Base-by-base conservation (phyloP, 1,140 invertebrate species). In the Tachypleus tridentatus region DNA sequence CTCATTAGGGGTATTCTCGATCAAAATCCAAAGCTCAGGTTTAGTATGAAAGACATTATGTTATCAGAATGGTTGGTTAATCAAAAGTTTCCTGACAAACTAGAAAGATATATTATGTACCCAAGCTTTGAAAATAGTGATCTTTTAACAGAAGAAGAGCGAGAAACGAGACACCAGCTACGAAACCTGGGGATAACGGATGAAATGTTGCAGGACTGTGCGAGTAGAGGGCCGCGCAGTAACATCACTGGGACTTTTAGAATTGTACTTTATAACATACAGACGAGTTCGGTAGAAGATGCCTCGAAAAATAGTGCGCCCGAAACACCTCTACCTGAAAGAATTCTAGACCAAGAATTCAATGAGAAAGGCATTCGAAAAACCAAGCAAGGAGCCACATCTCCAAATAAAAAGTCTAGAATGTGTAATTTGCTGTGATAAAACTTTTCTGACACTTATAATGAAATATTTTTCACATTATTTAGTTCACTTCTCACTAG, bases 231-330 rank as follows among this genome's bases (percentile, higher is more conserved):
- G 9, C 78, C 78, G 0, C 72, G 79, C 52, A 82, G 77, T 68
- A 78, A 77, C 64, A 74, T 84, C 48, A 80, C 81, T 6, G 84
- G 83, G 3, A 80, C 81, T 9, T 86, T 85, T 71, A 73, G 84
- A 10, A 69, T 71, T 10, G 47, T 68, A 4, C 48, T 71, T 4
- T 64, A 71, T 51, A 61, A 50, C 29, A 47, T 59, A 11, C 29
- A 63, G 10, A 29, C 62, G n/a, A 29, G 29, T 29, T 29, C 29
- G 29, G 29, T 29, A 29, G 29, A 29, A 29, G 29, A 29, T 29
- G 29, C 29, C 29, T 29, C 29, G 29, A 29, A 29, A 29, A 29
- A 29, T 29, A 29, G 29, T 29, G 29, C 29, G 29, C 29, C 29
- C 0, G 29, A 29, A 29, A 29, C 29, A 29, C 29, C 29, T 29